These are phyloP conservation scores for Phymanthus crucifer DNA, from an alignment of 92 coral and sea anemone genomes.

Conservation along the genomic window DNA sequence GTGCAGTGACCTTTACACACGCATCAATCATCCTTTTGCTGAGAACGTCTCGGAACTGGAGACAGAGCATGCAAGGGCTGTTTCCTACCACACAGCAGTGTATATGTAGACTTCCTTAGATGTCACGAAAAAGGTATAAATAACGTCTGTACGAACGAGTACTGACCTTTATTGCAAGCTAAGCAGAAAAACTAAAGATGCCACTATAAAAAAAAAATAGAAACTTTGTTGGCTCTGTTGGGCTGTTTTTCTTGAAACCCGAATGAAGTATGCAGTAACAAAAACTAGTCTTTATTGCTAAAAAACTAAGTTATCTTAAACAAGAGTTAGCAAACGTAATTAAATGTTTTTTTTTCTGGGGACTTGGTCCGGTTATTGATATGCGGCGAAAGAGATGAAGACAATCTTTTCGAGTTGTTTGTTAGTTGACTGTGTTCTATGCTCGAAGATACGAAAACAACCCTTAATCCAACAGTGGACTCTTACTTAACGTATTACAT, in stretches of 20 bases:
- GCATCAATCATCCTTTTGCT: conserved; percentile 10
- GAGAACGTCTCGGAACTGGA: neutral
- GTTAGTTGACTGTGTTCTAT: neutral
- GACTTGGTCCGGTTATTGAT: neutral
- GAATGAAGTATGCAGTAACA: neutral
- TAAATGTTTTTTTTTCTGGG: neutral
- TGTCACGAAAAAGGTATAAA: neutral
- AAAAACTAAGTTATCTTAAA: neutral
- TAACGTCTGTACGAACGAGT: neutral
- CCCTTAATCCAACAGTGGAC: neutral
- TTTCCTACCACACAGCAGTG: conserved; percentile 10
- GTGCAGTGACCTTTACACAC: neutral
- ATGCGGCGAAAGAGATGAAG: neutral
- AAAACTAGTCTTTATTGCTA: neutral
- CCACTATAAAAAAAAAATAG: neutral
- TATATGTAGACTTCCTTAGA: neutral
- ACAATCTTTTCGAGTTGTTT: neutral
- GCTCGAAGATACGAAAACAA: neutral
- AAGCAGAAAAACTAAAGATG: neutral
- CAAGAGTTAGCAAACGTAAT: neutral
- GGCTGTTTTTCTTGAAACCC: neutral
- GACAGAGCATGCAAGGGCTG: neutral
- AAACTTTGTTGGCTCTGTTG: neutral
- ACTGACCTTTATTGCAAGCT: conserved; percentile 18
- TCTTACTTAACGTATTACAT: neutral